Evolutionary conservation across 2,113 vertebrate species (phyloP).

Genomic region (Periophthalmus modestus): DNA sequence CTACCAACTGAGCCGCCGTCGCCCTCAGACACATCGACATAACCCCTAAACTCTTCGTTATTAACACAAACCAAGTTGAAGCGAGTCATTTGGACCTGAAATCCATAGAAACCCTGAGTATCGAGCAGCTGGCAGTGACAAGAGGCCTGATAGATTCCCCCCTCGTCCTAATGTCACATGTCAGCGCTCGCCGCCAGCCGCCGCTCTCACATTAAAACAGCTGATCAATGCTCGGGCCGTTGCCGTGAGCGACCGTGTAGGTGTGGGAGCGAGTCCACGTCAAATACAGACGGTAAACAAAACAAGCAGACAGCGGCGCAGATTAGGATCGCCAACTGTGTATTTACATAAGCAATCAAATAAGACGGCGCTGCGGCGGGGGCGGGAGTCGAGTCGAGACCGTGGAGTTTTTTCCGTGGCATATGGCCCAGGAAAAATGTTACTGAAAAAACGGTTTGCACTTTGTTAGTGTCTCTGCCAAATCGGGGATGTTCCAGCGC

Average conservation of each 20-base stretch:
- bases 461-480: neutral
- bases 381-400: constrained; percentile 10
- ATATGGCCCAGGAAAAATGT: constrained; percentile 21
- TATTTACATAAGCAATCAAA: constrained; percentile 12
- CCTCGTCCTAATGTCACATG: neutral
- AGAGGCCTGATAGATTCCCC: constrained; percentile 7
- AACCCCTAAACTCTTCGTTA: no score
- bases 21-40: no score
- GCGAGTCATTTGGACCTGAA: neutral
- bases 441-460: neutral
- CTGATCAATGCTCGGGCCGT: constrained; percentile 19
- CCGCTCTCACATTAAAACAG: constrained; percentile 38
- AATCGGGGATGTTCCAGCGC: neutral
- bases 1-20: no score
- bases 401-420: constrained; percentile 13
- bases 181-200: constrained; percentile 32
- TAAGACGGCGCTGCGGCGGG: neutral
- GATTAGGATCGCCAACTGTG: constrained; percentile 9
- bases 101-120: neutral
- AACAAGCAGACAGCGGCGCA: constrained; percentile 19
- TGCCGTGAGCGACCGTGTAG: constrained; percentile 4
- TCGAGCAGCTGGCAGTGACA: neutral
- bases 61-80: no score
- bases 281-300: constrained; percentile 29
- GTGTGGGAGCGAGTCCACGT: constrained; percentile 19